Evolutionary conservation across 2,797 vertebrate genomes (phyloP).

Genomic region (Clarias laeviceps): DNA sequence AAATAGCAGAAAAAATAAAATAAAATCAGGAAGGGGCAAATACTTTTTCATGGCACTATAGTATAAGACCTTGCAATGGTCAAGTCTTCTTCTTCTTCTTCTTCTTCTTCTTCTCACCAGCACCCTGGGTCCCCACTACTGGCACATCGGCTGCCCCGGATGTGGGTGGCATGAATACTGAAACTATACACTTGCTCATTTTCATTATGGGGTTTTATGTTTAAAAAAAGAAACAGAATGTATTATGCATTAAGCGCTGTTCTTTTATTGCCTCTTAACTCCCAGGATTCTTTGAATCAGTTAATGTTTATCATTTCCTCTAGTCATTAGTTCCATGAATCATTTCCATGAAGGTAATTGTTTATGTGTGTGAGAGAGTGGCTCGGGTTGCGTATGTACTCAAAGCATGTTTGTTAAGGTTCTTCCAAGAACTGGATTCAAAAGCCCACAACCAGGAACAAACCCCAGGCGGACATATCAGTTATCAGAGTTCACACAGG

Average conservation of each 20-base stretch:
- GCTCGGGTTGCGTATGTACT: not conserved
- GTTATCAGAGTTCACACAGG: not conserved
- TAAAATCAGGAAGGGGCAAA: too few relatives aligned
- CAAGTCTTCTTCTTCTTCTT: too few relatives aligned
- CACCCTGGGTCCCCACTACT: too few relatives aligned
- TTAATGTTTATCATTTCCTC: not conserved
- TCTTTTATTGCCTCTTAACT: not conserved
- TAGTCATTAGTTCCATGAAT: not conserved
- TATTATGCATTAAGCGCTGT: not conserved
- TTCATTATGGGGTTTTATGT: not conserved
- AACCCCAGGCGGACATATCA: not conserved
- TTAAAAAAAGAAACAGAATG: not conserved
- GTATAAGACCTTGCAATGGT: too few relatives aligned
- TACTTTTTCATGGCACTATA: too few relatives aligned
- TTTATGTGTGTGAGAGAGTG: not conserved
- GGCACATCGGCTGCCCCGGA: too few relatives aligned
- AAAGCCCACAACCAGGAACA: not conserved
- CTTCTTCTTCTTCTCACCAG: too few relatives aligned
- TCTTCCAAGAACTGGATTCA: not conserved
- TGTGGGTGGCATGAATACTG: not conserved
- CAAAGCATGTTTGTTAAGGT: not conserved
- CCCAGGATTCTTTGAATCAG: not conserved
- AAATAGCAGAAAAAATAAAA: too few relatives aligned
- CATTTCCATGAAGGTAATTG: slow-evolving; percentile 1
- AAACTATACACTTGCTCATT: not conserved